These are phyloP conservation scores for Pelmatolapia mariae DNA, from an alignment of 2,113 vertebrate genomes.

Conservation along the genomic window DNA sequence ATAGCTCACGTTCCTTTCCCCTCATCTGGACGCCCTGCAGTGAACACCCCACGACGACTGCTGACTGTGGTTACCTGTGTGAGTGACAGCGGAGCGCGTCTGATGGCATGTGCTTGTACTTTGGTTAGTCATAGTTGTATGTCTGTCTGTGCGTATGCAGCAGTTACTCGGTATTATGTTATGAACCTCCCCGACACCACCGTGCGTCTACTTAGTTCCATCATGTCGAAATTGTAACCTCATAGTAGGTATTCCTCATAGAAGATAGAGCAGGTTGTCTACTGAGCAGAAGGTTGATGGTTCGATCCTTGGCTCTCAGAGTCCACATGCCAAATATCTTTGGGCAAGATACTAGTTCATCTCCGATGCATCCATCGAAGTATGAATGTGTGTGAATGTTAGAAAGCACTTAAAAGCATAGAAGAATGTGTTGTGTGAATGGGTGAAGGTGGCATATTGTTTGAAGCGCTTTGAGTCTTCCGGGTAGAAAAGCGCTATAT, in stretches of 20 bases:
- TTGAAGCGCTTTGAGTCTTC: background rate
- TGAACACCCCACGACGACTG: background rate
- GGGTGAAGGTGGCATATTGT: background rate
- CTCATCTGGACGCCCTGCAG: background rate
- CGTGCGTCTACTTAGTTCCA: constrained; percentile 26
- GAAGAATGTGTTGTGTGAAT: background rate
- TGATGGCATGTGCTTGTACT: background rate
- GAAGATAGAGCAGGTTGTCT: background rate
- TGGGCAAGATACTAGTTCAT: background rate
- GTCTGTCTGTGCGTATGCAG: background rate
- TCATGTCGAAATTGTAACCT: constrained; percentile 61
- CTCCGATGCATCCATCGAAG: background rate
- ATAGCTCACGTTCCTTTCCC: background rate
- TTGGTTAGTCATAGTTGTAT: background rate
- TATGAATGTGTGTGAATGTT: background rate
- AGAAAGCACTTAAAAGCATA: background rate
- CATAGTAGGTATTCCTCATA: background rate
- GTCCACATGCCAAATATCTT: background rate
- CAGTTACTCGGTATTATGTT: constrained; percentile 38
- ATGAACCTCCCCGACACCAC: background rate
- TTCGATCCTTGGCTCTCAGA: fast-evolving
- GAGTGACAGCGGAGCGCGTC: background rate
- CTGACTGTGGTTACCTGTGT: background rate
- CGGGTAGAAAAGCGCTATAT: fast-evolving
- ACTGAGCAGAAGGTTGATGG: background rate